These are phyloP conservation scores for Caenorhabditis angaria DNA, from an alignment of 2,888 invertebrate genomes.

Conservation along the genomic window DNA sequence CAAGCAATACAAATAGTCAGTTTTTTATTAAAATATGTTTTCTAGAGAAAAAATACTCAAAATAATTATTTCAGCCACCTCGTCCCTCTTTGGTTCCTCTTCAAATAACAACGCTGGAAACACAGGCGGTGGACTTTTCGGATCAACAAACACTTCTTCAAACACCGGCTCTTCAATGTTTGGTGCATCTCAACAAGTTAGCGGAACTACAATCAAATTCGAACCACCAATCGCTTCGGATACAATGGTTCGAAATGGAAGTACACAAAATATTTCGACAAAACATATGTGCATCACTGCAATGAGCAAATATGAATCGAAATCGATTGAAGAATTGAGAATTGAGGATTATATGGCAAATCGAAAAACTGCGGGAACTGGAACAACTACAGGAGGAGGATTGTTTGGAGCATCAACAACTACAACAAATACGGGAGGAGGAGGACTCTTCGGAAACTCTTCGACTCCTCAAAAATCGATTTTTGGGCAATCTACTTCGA, in stretches of 20 bases:
- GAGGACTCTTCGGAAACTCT: constrained; percentile 69
- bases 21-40: no score
- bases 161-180: neutral
- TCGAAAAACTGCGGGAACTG: constrained; percentile 80
- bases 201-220: constrained; percentile 86
- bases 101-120: constrained; percentile 73
- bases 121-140: constrained; percentile 20
- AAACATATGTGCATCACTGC: constrained; percentile 95
- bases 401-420: constrained; percentile 45
- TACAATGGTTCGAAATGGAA: constrained; percentile 87
- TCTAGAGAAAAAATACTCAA: no score
- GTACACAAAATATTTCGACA: constrained; percentile 84
- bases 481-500: constrained; percentile 27
- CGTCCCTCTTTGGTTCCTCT: constrained; percentile 76
- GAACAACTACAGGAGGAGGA: constrained; percentile 46
- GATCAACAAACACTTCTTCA: constrained; percentile 2
- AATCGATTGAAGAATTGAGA: constrained; percentile 92
- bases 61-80: constrained; percentile 44
- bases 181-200: constrained; percentile 42
- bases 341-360: constrained; percentile 91
- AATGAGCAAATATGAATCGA: constrained; percentile 96
- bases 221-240: constrained; percentile 84
- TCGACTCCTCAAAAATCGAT: constrained; percentile 43
- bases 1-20: constrained; percentile 7
- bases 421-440: constrained; percentile 33